Conservation (phyloP, 2,113 vertebrate species). For the Jacana jacana region DNA sequence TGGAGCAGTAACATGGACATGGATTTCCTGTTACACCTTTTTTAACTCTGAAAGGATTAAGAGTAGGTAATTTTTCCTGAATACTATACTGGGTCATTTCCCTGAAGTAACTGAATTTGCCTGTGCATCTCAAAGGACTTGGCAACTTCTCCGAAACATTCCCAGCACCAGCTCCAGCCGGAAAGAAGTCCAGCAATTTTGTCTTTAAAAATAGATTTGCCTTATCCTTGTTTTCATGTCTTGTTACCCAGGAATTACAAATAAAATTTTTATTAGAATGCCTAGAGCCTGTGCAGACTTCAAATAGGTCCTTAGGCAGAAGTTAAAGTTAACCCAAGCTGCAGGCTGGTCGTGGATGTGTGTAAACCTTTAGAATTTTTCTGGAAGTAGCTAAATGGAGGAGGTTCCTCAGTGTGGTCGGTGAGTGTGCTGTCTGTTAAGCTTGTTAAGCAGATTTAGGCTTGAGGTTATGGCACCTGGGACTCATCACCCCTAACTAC, state of each 20-base stretch:
- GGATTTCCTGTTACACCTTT: background rate
- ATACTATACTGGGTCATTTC: background rate
- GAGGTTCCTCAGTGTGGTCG: background rate
- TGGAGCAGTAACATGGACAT: background rate
- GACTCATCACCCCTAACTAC: background rate
- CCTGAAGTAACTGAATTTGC: background rate
- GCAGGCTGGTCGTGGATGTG: background rate
- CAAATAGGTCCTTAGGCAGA: background rate
- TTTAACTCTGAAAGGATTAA: background rate
- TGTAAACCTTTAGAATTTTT: background rate
- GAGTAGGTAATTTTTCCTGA: background rate
- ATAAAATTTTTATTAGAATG: background rate
- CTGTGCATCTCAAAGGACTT: background rate
- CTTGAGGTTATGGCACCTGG: conserved; percentile 21
- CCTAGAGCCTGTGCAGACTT: background rate
- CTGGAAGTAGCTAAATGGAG: background rate
- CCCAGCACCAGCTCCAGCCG: background rate
- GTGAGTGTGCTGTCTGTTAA: background rate
- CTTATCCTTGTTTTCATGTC: background rate
- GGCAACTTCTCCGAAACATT: background rate
- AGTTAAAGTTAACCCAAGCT: background rate
- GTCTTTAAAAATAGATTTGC: background rate
- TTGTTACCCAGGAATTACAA: background rate
- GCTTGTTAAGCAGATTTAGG: conserved; percentile 42
- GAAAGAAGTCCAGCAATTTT: background rate